Percentiles rank a stretch among this genome's conserved stretches.
Evolutionary conservation across 2,113 vertebrate genomes (phyloP).

Genomic region (Hystrix cristata): DNA sequence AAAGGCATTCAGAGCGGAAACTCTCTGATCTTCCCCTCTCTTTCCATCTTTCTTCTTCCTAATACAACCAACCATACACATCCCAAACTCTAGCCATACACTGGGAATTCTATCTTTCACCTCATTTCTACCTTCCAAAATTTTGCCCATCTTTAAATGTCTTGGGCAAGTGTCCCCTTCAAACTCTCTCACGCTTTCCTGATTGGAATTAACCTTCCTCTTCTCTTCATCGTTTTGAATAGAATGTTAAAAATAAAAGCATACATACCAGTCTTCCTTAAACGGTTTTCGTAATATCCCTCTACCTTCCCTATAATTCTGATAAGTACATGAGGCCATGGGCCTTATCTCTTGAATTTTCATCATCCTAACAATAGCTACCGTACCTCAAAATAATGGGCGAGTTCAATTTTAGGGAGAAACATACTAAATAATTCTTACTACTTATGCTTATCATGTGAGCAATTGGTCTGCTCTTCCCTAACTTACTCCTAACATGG

Average conservation of each 20-base stretch:
- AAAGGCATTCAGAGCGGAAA: not conserved
- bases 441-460: not conserved
- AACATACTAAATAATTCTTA: not conserved
- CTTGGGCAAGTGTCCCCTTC: not conserved
- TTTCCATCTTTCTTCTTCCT: not conserved
- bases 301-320: not conserved
- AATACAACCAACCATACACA: not conserved
- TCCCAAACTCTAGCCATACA: not conserved
- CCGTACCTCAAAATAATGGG: not conserved
- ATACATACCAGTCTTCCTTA: not conserved
- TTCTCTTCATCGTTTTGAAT: not conserved
- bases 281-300: not conserved
- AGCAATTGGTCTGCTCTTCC: not conserved
- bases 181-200: not conserved
- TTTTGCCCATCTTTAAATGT: not conserved
- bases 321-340: not conserved
- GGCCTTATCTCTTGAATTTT: not conserved
- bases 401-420: conserved; percentile 9
- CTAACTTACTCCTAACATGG: not conserved
- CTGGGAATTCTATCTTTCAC: not conserved
- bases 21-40: not conserved
- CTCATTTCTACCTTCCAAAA: not conserved
- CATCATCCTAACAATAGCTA: not conserved
- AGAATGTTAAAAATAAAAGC: not conserved
- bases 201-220: conserved; percentile 36